A percentile compares a stretch with the other conserved stretches of the same genome.
phyloP scores from a whole-genome alignment of 2,797 vertebrate species.

The Gobionotothen gibberifrons region DNA sequence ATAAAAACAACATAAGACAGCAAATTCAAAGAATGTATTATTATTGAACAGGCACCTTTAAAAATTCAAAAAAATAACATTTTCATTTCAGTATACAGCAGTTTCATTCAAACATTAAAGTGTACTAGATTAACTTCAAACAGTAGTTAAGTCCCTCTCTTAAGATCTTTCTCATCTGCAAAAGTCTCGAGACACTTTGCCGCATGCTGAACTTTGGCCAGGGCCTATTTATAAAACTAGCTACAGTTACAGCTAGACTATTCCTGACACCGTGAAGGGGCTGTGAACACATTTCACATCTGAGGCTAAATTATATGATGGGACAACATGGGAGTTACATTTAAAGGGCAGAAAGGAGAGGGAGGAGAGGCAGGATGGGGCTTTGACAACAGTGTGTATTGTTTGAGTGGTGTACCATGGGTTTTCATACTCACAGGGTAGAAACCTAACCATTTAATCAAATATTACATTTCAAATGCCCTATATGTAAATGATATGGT shows the following conservation, averaged over 20 bases:
- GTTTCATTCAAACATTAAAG: constrained; percentile 9
- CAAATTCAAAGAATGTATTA: background rate
- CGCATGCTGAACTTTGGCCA: constrained; percentile 72
- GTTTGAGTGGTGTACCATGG: background rate
- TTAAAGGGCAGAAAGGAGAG: constrained; percentile 13
- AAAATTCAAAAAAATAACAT: constrained; percentile 1
- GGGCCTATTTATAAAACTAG: constrained; percentile 78
- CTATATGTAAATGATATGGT: background rate
- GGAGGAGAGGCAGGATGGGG: background rate
- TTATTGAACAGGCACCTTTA: background rate
- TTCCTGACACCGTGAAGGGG: constrained; percentile 69
- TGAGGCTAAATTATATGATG: constrained; percentile 60
- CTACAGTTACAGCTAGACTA: constrained; percentile 80
- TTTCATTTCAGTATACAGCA: background rate
- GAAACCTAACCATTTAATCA: background rate
- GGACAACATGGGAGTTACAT: constrained; percentile 37
- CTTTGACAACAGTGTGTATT: constrained; percentile 1
- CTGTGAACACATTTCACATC: constrained; percentile 68
- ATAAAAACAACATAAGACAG: background rate
- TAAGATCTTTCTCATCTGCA: constrained; percentile 41
- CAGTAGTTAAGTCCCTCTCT: constrained; percentile 2
- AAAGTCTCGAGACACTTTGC: constrained; percentile 61
- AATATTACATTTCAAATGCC: background rate
- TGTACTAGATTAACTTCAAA: background rate
- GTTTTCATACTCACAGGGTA: background rate